phyloP scores from a whole-genome alignment of 1,140 invertebrate species.

The Adelges cooleyi region DNA sequence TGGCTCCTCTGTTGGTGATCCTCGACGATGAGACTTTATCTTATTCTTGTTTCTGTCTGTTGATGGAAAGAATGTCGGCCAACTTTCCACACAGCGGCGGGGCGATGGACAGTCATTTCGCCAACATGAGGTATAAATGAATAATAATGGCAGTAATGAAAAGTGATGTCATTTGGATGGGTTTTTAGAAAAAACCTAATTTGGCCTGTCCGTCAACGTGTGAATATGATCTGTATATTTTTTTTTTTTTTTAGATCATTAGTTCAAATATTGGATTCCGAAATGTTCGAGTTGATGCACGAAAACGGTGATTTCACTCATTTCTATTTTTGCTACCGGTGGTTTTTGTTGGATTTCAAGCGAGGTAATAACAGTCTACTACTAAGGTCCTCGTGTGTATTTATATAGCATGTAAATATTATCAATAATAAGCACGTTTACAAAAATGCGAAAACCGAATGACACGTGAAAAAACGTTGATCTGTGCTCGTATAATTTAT shows the following conservation, averaged over 20 bases:
- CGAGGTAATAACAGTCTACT: too few relatives aligned
- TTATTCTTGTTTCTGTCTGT: conserved; percentile 78
- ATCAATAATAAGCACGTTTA: too few relatives aligned
- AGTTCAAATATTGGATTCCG: conserved; percentile 80
- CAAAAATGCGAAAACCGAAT: too few relatives aligned
- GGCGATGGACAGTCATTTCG: conserved; percentile 89
- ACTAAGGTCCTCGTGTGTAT: too few relatives aligned
- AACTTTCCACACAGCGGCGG: conserved; percentile 83
- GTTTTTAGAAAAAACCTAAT: too few relatives aligned
- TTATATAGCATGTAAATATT: too few relatives aligned
- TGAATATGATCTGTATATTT: neutral
- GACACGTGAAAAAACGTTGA: too few relatives aligned
- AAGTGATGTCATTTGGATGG: too few relatives aligned
- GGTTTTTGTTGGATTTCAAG: conserved; percentile 72
- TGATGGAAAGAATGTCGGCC: conserved; percentile 79
- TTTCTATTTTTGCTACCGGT: conserved; percentile 95
- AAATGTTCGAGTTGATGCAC: conserved; percentile 89
- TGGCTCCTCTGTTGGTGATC: conserved; percentile 81
- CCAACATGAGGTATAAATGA: conserved; percentile 68
- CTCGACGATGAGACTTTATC: conserved; percentile 86
- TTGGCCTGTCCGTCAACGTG: too few relatives aligned
- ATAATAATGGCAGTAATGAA: too few relatives aligned
- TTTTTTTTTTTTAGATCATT: conserved; percentile 45
- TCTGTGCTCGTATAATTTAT: neutral
- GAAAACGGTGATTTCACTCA: conserved; percentile 90